phyloP scores from a whole-genome alignment of 1,140 invertebrate species.

The Rhizoglyphus robini region DNA sequence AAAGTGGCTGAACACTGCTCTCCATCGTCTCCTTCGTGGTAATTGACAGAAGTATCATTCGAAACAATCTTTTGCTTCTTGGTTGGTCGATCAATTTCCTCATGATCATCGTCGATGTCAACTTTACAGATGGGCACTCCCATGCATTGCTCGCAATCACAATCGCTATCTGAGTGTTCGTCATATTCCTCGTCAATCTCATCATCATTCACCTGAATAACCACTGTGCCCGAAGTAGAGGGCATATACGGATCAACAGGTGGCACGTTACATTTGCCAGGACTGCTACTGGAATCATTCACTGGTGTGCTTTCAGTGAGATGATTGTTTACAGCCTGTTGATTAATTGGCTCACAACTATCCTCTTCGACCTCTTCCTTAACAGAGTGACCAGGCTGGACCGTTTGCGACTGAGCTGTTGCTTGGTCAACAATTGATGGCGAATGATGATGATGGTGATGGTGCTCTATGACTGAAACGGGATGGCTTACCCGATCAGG shows the following conservation, averaged over 20 bases:
- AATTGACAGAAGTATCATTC: background rate
- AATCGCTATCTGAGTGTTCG: background rate
- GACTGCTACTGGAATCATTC: too few relatives aligned
- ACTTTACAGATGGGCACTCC: slow-evolving; percentile 3
- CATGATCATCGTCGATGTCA: background rate
- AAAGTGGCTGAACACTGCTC: slow-evolving; percentile 3
- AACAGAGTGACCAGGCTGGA: too few relatives aligned
- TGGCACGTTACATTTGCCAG: too few relatives aligned
- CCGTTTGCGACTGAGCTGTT: background rate
- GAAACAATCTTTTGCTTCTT: background rate
- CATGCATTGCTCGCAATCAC: slow-evolving; percentile 1
- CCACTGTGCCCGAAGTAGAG: too few relatives aligned
- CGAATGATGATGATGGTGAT: too few relatives aligned
- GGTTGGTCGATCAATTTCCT: background rate
- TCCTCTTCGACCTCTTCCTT: background rate
- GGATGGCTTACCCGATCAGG: background rate
- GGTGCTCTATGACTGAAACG: too few relatives aligned
- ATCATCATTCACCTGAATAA: background rate
- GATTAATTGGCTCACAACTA: background rate
- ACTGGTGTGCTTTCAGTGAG: too few relatives aligned
- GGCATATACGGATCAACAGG: too few relatives aligned
- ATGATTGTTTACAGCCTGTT: too few relatives aligned
- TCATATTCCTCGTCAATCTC: background rate
- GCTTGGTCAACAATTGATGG: too few relatives aligned
- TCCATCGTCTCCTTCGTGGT: background rate